A percentile compares a stretch with the other conserved stretches of the same genome.
Conservation (phyloP, 37 sponge, comb jelly and placozoan genomes). For the Geodia barretti region DNA sequence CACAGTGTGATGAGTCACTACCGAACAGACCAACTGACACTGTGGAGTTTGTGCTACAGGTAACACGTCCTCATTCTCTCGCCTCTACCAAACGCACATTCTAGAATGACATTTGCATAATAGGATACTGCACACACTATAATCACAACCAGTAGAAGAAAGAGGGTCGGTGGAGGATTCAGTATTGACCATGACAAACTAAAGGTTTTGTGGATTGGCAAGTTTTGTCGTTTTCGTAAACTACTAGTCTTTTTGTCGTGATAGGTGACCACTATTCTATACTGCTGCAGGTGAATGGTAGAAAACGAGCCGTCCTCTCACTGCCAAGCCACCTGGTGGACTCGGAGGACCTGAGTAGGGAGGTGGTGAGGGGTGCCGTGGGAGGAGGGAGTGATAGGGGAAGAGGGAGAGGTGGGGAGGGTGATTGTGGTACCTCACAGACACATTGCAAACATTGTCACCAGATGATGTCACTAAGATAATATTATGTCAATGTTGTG, state of each 20-base stretch:
- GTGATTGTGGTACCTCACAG: neutral
- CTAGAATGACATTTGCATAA: no score
- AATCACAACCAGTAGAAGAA: no score
- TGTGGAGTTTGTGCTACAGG: slow-evolving; percentile 20
- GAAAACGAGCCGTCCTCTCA: neutral
- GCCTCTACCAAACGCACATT: no score
- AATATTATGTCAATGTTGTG: neutral
- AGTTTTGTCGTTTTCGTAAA: no score
- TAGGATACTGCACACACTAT: no score
- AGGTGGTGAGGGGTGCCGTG: neutral
- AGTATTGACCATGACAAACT: no score
- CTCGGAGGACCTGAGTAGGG: neutral
- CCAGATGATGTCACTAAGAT: neutral
- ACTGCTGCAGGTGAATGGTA: slow-evolving; percentile 1
- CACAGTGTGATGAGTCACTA: neutral
- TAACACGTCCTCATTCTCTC: neutral
- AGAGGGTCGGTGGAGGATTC: no score
- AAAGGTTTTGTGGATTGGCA: no score
- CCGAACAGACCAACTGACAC: neutral
- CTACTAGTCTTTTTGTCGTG: no score
- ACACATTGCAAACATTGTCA: neutral
- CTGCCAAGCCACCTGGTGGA: neutral
- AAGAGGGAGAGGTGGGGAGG: neutral
- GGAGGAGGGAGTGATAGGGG: neutral
- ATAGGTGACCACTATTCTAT: neutral